Base-by-base conservation (phyloP, 2,888 invertebrate species). In the Tipula unca region DNA sequence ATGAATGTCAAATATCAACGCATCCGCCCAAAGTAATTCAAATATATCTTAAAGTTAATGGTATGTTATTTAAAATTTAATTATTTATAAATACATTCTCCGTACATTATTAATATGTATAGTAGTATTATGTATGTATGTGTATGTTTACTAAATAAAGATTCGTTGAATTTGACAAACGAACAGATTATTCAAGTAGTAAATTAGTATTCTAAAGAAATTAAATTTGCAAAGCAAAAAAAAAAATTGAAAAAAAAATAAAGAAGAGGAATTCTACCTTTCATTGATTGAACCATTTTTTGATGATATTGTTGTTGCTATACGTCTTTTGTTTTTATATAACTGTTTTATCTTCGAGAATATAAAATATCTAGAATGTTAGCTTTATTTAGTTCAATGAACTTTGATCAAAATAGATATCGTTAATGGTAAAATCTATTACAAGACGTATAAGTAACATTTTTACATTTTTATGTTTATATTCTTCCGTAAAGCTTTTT, bases 1-100 rank as follows among this genome's bases (percentile, higher is more conserved):
- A 92, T 87, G 92, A 92, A 88, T 92, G 92, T 88, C 92, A 92
- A 89, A 92, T 92, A 87, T 92, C 92, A 86, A 92, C 92, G 85
- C 92, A 92, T 90, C 92, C 92, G 87, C 92, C 92, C 17, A 91
- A 91, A 88, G 91, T 92, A 86, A 91, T 92, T 88, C 91, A 91
- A 89, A 90, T 92, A 87, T 90, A 91, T 89, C 89, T 92, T 87
- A 90, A 90, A 88, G 91, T 92, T 17, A 92, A 92, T 88, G 92
- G 92, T 92, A 87, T 88, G 89, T 87, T 82, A 85, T 83, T 83
- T 83, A 17, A 69, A 69, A 69, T 69, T 48, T 85, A 87, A 85
- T 48, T 69, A 39, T 48, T 54, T 35, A 20, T 83, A 25, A 10
- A n/a, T n/a, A 20, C 17, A 14, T 54, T 54, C 8, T 54, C 48